phyloP scores from a whole-genome alignment of 2,113 vertebrate genomes.

The Corythornis madagascariensis region DNA sequence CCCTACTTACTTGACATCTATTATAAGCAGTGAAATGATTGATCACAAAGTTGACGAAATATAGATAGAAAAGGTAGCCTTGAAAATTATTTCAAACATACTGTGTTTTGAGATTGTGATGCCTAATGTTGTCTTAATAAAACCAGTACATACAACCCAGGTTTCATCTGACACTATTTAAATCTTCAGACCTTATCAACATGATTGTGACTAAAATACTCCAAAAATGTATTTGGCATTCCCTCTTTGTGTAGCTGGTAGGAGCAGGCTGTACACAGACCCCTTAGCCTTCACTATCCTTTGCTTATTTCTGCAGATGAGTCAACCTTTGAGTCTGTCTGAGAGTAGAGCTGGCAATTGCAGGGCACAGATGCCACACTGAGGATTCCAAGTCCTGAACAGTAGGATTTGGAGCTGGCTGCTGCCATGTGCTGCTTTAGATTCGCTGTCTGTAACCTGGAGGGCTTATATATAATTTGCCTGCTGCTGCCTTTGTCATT shows the following conservation, averaged over 20 bases:
- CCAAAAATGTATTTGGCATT: conserved; percentile 19
- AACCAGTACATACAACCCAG: background rate
- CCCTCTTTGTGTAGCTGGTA: background rate
- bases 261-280: background rate
- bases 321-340: background rate
- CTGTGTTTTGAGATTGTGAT: background rate
- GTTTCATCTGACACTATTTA: conserved; percentile 25
- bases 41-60: background rate
- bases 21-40: background rate
- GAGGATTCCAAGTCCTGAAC: conserved; percentile 16
- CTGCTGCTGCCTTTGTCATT: conserved; percentile 30
- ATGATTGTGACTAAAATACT: background rate
- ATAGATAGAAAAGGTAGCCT: background rate
- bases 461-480: conserved; percentile 24
- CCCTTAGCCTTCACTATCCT: background rate
- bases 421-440: conserved; percentile 32
- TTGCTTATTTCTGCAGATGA: conserved; percentile 10
- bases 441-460: conserved; percentile 13
- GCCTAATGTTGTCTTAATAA: background rate
- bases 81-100: background rate
- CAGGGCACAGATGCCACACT: conserved; percentile 43
- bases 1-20: background rate
- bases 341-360: conserved; percentile 28
- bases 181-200: background rate
- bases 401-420: conserved; percentile 33